phyloP scores from a whole-genome alignment of 2,797 vertebrate genomes.

The Allobates femoralis region DNA sequence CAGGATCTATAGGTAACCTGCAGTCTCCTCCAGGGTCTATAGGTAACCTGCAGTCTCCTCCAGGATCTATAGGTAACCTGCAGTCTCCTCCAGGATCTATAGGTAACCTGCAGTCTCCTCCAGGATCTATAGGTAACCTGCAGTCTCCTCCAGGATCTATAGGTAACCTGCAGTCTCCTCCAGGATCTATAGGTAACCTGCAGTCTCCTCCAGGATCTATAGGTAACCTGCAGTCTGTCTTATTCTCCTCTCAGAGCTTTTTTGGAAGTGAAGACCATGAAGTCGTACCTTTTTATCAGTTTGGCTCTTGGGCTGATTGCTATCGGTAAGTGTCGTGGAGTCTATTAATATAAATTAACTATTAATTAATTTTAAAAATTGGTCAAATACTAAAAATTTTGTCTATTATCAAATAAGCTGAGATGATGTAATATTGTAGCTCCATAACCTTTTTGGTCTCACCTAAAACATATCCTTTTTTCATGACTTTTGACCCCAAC shows the following conservation, averaged over 20 bases:
- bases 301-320: slow-evolving; percentile 42
- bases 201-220: not conserved
- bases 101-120: no score
- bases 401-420: not conserved
- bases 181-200: slow-evolving; percentile 14
- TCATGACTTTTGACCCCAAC: not conserved
- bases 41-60: no score
- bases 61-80: slow-evolving; percentile 14
- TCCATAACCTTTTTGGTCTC: not conserved
- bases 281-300: not conserved
- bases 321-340: slow-evolving; percentile 37
- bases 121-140: slow-evolving; percentile 14
- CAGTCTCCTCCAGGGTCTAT: not conserved
- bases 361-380: not conserved
- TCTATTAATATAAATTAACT: not conserved
- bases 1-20: slow-evolving; percentile 14
- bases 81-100: not conserved
- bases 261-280: slow-evolving; percentile 45
- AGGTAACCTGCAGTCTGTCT: not conserved
- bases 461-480: not conserved
- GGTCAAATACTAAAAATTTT: not conserved
- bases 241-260: not conserved
- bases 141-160: not conserved
- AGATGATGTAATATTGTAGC: not conserved
- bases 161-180: no score